phyloP scores from a whole-genome alignment of 1,140 invertebrate genomes.

The Pseudomyrmex sp. region DNA sequence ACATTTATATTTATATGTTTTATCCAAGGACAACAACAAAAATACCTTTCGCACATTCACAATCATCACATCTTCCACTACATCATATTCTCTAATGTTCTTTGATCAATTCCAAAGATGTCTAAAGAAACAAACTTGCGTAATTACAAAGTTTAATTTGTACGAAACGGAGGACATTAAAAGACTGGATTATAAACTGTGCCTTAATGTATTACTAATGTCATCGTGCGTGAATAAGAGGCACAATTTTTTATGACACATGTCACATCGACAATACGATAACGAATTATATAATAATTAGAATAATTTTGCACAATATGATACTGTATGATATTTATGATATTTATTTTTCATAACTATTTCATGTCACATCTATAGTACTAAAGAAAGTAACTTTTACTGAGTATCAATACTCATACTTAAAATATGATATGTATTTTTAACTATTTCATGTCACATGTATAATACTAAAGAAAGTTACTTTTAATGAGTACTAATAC shows the following conservation, averaged over 20 bases:
- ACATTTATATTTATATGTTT: too few relatives aligned
- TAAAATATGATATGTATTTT: too few relatives aligned
- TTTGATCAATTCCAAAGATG: constrained; percentile 11
- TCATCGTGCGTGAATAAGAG: constrained; percentile 50
- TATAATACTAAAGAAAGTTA: too few relatives aligned
- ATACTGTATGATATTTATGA: too few relatives aligned
- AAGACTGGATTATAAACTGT: background rate
- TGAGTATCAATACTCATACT: too few relatives aligned
- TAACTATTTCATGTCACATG: too few relatives aligned
- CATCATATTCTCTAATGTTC: background rate
- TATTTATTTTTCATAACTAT: too few relatives aligned
- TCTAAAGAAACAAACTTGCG: background rate
- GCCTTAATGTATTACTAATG: constrained; percentile 50
- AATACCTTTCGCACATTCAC: background rate
- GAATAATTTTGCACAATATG: too few relatives aligned
- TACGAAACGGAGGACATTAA: background rate
- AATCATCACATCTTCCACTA: background rate
- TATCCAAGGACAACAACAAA: background rate
- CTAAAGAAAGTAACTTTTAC: too few relatives aligned
- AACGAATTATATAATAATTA: background rate
- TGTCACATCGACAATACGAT: constrained; percentile 75
- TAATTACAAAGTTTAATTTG: background rate
- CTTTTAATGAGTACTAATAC: too few relatives aligned
- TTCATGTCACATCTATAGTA: too few relatives aligned
- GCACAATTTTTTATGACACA: constrained; percentile 75